These are phyloP conservation scores for Premnoplex brunnescens DNA, from an alignment of 2,797 vertebrate genomes.

Conservation along the genomic window DNA sequence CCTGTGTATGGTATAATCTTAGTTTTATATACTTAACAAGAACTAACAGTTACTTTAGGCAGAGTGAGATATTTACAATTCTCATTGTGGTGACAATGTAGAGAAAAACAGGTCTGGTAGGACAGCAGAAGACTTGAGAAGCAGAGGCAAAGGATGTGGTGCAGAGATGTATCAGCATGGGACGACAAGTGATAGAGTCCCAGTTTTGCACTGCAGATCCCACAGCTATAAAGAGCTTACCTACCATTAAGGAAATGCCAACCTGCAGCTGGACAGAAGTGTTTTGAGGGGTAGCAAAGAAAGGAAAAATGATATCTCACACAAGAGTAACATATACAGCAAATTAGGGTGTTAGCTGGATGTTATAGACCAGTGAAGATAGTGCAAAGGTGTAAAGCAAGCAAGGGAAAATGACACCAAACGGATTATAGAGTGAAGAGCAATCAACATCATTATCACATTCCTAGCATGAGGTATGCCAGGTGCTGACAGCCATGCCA, in stretches of 20 bases:
- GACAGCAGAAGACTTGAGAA: neutral
- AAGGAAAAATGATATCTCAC: neutral
- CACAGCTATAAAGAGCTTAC: neutral
- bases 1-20: neutral
- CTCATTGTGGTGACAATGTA: neutral
- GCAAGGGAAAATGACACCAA: neutral
- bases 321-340: neutral
- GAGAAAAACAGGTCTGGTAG: neutral
- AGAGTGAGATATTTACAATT: neutral
- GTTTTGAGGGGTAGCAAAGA: neutral
- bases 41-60: neutral
- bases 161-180: neutral
- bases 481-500: neutral
- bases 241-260: neutral
- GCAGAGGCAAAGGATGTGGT: rapidly evolving
- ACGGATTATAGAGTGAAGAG: rapidly evolving
- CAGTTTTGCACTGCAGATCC: neutral
- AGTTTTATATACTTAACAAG: neutral
- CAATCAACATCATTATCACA: neutral
- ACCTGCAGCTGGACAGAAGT: neutral
- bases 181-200: neutral
- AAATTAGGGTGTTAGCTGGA: neutral
- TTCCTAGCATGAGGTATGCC: neutral
- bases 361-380: neutral
- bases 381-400: neutral